Conservation (phyloP, 2,888 invertebrate genomes). For the Aleiodes alternator region DNA sequence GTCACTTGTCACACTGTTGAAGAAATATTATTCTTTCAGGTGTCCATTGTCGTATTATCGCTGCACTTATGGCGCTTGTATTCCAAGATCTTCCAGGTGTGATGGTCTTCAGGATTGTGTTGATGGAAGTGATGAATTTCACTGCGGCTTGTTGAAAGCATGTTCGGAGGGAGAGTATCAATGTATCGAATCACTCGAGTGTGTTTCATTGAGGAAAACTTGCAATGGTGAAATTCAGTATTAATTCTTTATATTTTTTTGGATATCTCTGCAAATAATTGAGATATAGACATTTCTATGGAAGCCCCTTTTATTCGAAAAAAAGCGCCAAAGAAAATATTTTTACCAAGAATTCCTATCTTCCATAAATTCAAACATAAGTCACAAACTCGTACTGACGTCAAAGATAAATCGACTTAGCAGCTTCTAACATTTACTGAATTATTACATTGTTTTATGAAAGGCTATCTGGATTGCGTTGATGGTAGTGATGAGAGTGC, state of each 20-base stretch:
- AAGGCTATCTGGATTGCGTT: slow-evolving; percentile 62
- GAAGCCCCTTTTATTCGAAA: too few species aligned
- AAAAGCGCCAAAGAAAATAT: too few species aligned
- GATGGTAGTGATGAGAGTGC: slow-evolving; percentile 63
- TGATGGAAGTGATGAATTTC: slow-evolving; percentile 64
- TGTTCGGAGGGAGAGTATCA: slow-evolving; percentile 61
- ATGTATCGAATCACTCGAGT: slow-evolving; percentile 58
- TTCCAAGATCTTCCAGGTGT: slow-evolving; percentile 58
- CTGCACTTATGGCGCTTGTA: slow-evolving; percentile 66
- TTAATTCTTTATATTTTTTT: not conserved
- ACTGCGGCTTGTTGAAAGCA: slow-evolving; percentile 55
- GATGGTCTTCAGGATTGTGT: slow-evolving; percentile 62
- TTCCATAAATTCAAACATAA: too few species aligned
- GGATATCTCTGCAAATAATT: not conserved
- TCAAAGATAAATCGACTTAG: too few species aligned
- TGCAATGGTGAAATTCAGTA: slow-evolving; percentile 59
- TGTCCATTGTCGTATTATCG: slow-evolving; percentile 61
- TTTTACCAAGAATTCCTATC: too few species aligned
- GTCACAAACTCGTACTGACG: too few species aligned
- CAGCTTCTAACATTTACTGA: too few species aligned
- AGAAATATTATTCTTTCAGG: slow-evolving; percentile 49
- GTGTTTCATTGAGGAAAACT: slow-evolving; percentile 56
- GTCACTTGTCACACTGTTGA: too few species aligned
- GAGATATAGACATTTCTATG: too few species aligned
- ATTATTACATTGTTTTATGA: too few species aligned